Base-by-base conservation (phyloP, 2,113 vertebrate species). In the Melanotaenia duboulayi region DNA sequence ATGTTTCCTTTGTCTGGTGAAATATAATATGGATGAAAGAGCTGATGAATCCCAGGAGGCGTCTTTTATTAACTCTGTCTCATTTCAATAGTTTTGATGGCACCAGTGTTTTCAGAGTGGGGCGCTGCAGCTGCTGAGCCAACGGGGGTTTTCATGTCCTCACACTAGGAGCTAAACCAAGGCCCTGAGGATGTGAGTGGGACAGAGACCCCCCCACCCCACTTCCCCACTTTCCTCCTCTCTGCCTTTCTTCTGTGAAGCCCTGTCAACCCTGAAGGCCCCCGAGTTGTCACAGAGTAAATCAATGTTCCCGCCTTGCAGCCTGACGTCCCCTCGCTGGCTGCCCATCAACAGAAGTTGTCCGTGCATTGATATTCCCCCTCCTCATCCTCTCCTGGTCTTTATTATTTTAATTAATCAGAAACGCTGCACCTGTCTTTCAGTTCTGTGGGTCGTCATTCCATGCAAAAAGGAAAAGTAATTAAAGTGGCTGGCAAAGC, bases 321-420 rank as follows among this genome's bases (percentile, higher is more conserved):
- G 72, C 58, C 81, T 80, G 81, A 89, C 72, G 58, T 72, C 65
- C 71, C 83, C 85, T 79, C 71, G 44, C 84, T 58, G 58, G 76
- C 75, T 78, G 71, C 74, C 82, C 82, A 72, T 84, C 87, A 88
- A 63, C 70, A 70, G 49, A 76, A 70, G 65, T 46, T 81, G 74
- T 88, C 82, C 81, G 65, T 80, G 19, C 84, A 70, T 74, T 84
- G 83, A 87, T 75, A 73, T 59, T 13, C 73, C 78, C 81, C 68
- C 66, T 63, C 83, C 73, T 66, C 16, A 5, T 60, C 72, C 75
- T 76, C 67, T 79, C 64, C 54, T 24, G 42, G 20, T 80, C 83
- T 88, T 92, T 90, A 91, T 90, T 89, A 90, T 92, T 92, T 91
- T 89, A 91, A 91, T 93, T 94, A 92, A 90, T 88, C 87, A 91